Conservation (phyloP, 2,888 invertebrate species). For the Notocelia uddmanniana region DNA sequence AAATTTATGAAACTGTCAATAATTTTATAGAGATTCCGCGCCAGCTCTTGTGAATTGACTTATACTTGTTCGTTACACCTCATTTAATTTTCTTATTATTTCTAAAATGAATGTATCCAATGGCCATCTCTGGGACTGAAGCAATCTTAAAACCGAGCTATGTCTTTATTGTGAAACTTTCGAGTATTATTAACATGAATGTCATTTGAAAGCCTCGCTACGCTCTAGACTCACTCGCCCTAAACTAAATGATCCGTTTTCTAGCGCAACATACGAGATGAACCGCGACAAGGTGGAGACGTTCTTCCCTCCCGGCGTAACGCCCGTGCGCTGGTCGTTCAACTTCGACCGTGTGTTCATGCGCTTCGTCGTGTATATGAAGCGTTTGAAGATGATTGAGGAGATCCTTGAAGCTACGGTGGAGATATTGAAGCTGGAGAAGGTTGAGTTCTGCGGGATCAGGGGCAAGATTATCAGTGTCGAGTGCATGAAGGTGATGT, state of each 20-base stretch:
- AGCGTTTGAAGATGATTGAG: constrained; percentile 88
- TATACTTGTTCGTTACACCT: no score
- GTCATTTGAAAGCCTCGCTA: neutral
- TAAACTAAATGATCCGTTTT: constrained; percentile 16
- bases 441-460: constrained; percentile 91
- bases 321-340: constrained; percentile 91
- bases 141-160: no score
- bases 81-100: no score
- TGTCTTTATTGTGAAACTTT: no score
- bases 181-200: no score
- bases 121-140: no score
- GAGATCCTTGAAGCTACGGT: constrained; percentile 90
- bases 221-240: no score
- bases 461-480: constrained; percentile 87
- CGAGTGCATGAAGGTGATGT: constrained; percentile 76
- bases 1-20: no score
- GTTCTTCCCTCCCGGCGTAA: constrained; percentile 83
- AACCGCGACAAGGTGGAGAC: constrained; percentile 83
- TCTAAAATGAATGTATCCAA: no score
- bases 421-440: constrained; percentile 95
- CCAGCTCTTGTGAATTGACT: no score
- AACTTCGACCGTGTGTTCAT: constrained; percentile 90
- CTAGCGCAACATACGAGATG: constrained; percentile 80
- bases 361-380: constrained; percentile 87
- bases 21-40: no score